Percentiles rank a stretch among this genome's conserved stretches.
Conservation (phyloP, 2,113 vertebrate species). For the Artemisiospiza belli region DNA sequence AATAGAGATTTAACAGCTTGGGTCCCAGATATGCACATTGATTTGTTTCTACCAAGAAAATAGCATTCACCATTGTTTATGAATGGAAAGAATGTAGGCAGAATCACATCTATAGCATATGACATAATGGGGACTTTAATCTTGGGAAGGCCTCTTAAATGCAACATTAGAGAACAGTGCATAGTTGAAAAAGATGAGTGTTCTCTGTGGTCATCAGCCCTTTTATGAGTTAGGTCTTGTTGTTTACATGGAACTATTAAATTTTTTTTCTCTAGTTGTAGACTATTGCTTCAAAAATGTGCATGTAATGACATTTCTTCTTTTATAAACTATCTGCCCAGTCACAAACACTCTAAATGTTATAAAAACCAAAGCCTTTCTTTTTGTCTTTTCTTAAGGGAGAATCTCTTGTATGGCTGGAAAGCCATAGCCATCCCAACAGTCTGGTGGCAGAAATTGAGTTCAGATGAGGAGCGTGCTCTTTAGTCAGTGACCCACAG, state of each 20-base stretch:
- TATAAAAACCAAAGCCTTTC: background rate
- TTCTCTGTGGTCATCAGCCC: background rate
- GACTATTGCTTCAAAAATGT: conserved; percentile 12
- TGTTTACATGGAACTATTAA: background rate
- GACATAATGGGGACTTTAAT: background rate
- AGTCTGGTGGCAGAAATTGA: background rate
- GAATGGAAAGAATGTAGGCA: background rate
- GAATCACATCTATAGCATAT: background rate
- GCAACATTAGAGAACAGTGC: background rate
- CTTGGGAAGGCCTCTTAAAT: background rate
- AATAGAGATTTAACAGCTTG: background rate
- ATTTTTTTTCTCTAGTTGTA: background rate
- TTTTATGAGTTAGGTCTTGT: background rate
- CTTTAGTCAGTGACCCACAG: background rate
- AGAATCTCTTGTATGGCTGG: background rate
- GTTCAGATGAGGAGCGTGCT: conserved; percentile 22
- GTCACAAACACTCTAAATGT: background rate
- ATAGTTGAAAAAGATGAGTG: background rate
- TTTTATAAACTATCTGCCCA: background rate
- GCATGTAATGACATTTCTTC: background rate
- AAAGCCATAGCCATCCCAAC: background rate
- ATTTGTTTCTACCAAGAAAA: background rate
- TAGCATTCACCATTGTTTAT: background rate
- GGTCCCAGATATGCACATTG: background rate
- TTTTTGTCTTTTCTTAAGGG: background rate